Evolutionary conservation across 2,113 vertebrate species (phyloP).

Genomic region (Rhinopomastus cyanomelas): DNA sequence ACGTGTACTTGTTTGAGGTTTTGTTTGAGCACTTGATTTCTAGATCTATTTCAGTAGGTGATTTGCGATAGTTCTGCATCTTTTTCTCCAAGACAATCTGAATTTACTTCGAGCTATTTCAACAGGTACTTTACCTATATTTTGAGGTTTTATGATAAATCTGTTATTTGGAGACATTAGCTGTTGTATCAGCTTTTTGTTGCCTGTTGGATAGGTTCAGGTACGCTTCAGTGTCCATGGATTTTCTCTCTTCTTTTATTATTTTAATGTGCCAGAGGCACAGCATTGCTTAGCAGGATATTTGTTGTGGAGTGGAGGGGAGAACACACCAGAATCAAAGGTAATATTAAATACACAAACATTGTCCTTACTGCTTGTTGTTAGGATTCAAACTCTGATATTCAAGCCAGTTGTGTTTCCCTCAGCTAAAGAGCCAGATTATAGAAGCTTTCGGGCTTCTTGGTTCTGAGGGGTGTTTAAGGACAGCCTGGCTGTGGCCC

Average conservation of each 20-base stretch:
- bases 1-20: not conserved
- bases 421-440: not conserved
- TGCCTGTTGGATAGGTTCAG: not conserved
- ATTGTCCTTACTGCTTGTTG: not conserved
- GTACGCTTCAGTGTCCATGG: not conserved
- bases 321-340: not conserved
- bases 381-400: not conserved
- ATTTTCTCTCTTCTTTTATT: not conserved
- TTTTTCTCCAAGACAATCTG: not conserved
- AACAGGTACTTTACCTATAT: not conserved
- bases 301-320: not conserved
- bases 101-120: not conserved
- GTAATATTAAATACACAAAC: not conserved
- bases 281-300: not conserved
- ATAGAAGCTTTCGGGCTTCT: not conserved
- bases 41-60: not conserved
- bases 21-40: not conserved
- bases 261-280: not conserved
- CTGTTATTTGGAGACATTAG: not conserved
- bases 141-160: not conserved
- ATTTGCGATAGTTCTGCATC: not conserved
- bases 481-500: too few relatives aligned
- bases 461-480: not conserved
- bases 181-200: not conserved
- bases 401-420: not conserved